Conservation (phyloP, 2,113 vertebrate species). For the Mixornis gularis region DNA sequence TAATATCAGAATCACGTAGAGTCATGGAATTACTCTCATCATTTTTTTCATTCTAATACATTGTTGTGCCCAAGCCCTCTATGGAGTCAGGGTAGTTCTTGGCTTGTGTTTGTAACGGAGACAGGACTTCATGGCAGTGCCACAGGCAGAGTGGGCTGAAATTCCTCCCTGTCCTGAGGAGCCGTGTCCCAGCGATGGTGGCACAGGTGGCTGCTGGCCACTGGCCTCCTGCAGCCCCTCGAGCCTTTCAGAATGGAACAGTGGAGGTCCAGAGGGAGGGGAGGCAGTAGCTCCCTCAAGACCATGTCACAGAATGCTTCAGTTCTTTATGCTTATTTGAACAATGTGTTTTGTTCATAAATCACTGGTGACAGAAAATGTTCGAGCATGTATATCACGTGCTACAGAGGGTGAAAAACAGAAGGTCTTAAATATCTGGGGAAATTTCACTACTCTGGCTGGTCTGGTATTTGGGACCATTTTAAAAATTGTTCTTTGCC, state of each 20-base stretch:
- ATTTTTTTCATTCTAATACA: neutral
- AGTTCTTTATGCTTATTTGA: neutral
- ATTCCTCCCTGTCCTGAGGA: neutral
- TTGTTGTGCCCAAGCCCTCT: neutral
- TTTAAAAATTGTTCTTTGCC: neutral
- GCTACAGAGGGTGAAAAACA: neutral
- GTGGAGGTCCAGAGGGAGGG: neutral
- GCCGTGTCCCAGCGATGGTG: fast-evolving
- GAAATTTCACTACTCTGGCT: neutral
- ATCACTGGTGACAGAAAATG: neutral
- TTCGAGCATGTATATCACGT: neutral
- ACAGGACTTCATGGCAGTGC: neutral
- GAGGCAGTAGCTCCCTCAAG: neutral
- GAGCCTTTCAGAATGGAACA: neutral
- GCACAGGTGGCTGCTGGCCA: neutral
- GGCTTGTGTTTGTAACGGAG: neutral
- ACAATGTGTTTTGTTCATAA: neutral
- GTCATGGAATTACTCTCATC: neutral
- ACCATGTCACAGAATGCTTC: neutral
- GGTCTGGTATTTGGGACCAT: neutral
- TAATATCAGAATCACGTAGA: neutral
- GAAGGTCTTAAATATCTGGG: neutral
- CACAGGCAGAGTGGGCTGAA: neutral
- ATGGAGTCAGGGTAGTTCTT: neutral
- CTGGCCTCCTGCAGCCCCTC: neutral